Conservation (phyloP, 2,113 vertebrate genomes). For the Cettia cetti region DNA sequence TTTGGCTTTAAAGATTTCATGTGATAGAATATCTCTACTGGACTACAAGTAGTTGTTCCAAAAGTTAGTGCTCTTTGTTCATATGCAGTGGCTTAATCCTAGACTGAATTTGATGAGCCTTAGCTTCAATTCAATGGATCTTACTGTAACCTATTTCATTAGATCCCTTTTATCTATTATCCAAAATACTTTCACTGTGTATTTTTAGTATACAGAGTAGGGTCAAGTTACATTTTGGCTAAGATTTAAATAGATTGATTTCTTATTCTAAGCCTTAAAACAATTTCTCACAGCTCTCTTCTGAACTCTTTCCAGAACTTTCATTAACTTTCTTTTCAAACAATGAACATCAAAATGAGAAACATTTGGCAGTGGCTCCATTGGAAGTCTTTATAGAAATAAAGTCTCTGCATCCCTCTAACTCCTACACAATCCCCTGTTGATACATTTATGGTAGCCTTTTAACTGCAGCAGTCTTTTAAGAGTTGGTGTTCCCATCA, state of each 20-base stretch:
- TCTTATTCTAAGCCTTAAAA: slow-evolving; percentile 40
- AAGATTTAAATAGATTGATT: slow-evolving; percentile 10
- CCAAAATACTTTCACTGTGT: slow-evolving; percentile 13
- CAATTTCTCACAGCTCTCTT: slow-evolving; percentile 19
- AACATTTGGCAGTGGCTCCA: neutral
- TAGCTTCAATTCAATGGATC: slow-evolving; percentile 16
- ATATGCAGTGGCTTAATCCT: slow-evolving; percentile 17
- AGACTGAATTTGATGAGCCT: slow-evolving; percentile 11
- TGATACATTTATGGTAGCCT: neutral
- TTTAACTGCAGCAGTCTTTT: neutral
- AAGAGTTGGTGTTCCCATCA: neutral
- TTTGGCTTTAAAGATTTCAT: slow-evolving; percentile 24
- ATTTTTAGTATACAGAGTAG: neutral
- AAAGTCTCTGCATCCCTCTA: neutral
- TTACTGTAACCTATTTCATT: slow-evolving; percentile 41
- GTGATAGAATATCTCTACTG: neutral
- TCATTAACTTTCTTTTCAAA: slow-evolving; percentile 36
- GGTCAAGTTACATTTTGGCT: slow-evolving; percentile 35
- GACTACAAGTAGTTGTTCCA: neutral
- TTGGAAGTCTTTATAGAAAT: neutral
- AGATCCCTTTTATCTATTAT: slow-evolving; percentile 38
- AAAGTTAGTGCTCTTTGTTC: slow-evolving; percentile 34
- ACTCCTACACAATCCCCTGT: neutral
- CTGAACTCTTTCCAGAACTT: slow-evolving; percentile 37
- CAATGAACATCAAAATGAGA: neutral